Conservation (phyloP, 2,888 invertebrate species). For the Unio delphinus region DNA sequence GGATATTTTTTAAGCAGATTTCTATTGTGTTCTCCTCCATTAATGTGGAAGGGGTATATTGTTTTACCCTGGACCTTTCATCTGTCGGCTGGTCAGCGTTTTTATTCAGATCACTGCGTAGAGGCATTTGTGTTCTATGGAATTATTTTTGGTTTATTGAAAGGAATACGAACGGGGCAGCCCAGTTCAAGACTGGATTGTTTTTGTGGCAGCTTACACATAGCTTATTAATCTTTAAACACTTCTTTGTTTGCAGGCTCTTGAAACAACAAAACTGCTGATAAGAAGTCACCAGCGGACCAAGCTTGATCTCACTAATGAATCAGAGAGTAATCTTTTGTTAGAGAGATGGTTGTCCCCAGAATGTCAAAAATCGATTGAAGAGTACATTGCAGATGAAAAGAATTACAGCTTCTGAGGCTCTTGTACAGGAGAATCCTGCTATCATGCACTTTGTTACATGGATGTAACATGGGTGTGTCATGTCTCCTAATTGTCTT, state of each 20-base stretch:
- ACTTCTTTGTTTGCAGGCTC: conserved; percentile 56
- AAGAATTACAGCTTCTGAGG: conserved; percentile 52
- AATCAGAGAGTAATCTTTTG: conserved; percentile 80
- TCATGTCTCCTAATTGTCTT: no score
- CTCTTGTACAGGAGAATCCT: no score
- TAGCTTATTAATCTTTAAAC: not conserved
- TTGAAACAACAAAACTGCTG: conserved; percentile 73
- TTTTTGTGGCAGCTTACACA: not conserved
- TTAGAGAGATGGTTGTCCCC: conserved; percentile 82
- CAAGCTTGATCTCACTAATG: conserved; percentile 77
- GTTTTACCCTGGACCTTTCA: no score
- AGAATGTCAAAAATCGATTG: conserved; percentile 78
- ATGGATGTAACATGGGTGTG: no score
- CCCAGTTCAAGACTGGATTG: not conserved
- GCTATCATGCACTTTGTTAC: no score
- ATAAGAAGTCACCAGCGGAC: conserved; percentile 77
- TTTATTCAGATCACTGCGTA: no score
- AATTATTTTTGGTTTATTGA: no score
- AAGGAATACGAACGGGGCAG: not conserved
- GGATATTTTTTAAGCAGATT: no score
- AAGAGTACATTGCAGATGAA: conserved; percentile 62
- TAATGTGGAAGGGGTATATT: no score
- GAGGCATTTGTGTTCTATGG: no score
- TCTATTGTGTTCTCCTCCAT: no score
- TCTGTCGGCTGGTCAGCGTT: no score